These are phyloP conservation scores for Irena cyanogastra DNA, from an alignment of 2,113 vertebrate genomes.

Conservation along the genomic window DNA sequence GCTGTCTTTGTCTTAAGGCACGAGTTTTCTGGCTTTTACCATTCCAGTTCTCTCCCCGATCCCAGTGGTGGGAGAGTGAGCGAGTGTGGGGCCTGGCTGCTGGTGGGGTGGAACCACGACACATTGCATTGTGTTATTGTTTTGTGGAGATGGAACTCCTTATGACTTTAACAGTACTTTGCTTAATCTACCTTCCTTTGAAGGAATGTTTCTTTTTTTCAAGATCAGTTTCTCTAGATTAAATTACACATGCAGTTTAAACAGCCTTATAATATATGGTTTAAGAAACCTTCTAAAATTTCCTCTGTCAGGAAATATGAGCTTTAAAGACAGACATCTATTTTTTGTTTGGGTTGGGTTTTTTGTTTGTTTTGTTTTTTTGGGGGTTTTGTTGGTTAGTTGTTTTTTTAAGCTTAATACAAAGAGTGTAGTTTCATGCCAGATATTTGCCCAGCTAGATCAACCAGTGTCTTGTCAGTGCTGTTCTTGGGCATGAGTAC, in stretches of 20 bases:
- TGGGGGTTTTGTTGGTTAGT: neutral
- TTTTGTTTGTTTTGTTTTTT: neutral
- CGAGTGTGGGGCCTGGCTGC: fast-evolving
- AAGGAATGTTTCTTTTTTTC: neutral
- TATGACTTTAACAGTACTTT: neutral
- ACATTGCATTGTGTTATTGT: neutral
- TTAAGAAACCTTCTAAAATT: neutral
- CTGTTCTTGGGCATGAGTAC: neutral
- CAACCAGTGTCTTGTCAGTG: neutral
- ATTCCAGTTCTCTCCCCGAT: fast-evolving
- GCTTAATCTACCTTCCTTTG: neutral
- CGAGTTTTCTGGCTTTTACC: neutral
- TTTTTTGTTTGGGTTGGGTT: neutral
- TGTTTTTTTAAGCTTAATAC: neutral
- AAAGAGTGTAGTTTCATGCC: neutral
- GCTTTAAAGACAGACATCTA: neutral
- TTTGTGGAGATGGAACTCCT: neutral
- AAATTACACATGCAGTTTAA: neutral
- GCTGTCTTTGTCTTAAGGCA: neutral
- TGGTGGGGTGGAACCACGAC: fast-evolving
- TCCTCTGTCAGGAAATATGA: neutral
- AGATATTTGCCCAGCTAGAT: neutral
- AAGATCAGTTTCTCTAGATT: neutral
- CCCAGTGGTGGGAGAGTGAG: neutral
- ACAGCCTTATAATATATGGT: neutral